Evolutionary conservation across 2,888 invertebrate species (phyloP), one percentile per base, ranked within the genome.

Genomic region (Flexamia atlantica): DNA sequence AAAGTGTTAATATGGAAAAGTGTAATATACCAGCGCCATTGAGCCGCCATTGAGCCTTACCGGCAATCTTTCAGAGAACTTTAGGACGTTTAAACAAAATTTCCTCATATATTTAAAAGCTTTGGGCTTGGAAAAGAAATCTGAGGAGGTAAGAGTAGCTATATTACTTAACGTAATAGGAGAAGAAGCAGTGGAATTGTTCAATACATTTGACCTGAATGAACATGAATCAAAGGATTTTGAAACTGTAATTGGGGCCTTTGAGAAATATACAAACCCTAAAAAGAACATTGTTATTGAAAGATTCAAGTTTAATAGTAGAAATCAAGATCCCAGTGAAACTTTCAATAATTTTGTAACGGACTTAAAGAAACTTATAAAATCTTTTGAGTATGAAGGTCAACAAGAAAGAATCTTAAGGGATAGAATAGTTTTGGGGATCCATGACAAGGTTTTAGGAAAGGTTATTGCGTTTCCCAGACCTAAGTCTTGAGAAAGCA

Each of bases 321-420:
- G 28, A 7, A 20, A 36, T n/a, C 30, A 72, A 40, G 20, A 72
- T 25, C 9, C 28, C 9, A 0, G n/a, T 25, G 30, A 72, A 28
- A n/a, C 72, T n/a, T 72, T 72, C 30, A 32, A 72, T 28, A 72
- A 25, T 72, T 25, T 25, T 72, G 72, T 72, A 10, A 72, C 72
- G 1, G 72, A 72, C 3, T 14, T 72, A 7, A 32, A 10, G 30
- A 72, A 25, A 30, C 32, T 25, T 36, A 9, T 30, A 4, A 72
- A 72, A 30, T 1, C 32, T 10, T 72, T 28, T 28, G 72, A 72
- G 20, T 72, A 23, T 25, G 72, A 40, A 36, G 28, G 17, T 72
- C 72, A 72, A 32, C 36, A 32, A 30, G 72, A 72, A 10, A 36
- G 9, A 30, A 9, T 72, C 3, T 12, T 72, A 1, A 1, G 72